phyloP scores from a whole-genome alignment of 2,113 vertebrate genomes.

The Corythornis cristatus region DNA sequence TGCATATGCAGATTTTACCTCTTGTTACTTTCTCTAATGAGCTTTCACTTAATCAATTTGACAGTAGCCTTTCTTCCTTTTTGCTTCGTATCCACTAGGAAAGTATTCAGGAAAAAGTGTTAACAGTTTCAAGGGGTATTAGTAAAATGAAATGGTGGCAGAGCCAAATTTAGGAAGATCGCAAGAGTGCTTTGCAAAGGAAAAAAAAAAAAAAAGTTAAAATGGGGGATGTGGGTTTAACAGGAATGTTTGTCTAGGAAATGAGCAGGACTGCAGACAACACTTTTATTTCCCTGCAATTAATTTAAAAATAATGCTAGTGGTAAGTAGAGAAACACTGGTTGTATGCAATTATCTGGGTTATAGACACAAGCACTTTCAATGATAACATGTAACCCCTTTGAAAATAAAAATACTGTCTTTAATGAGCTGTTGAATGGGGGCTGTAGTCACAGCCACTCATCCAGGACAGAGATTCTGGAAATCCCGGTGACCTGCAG shows the following conservation, averaged over 20 bases:
- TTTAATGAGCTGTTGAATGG: not conserved
- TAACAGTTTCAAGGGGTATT: constrained; percentile 75
- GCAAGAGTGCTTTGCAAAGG: not conserved
- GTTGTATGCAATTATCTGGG: not conserved
- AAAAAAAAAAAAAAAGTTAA: not conserved
- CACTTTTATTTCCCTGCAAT: not conserved
- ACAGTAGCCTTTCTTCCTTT: constrained; percentile 81
- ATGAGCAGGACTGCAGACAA: not conserved
- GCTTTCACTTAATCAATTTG: constrained; percentile 83
- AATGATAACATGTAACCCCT: not conserved
- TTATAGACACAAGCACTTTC: not conserved
- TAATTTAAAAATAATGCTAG: constrained; percentile 2
- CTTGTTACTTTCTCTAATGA: constrained; percentile 84
- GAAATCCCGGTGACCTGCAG: not conserved
- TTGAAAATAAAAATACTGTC: not conserved
- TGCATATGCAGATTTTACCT: constrained; percentile 84
- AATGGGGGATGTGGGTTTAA: constrained; percentile 18
- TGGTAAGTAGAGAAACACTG: not conserved
- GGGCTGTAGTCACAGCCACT: not conserved
- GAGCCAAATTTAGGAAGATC: constrained; percentile 44
- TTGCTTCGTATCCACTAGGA: constrained; percentile 71
- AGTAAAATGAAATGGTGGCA: constrained; percentile 57
- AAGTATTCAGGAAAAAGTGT: constrained; percentile 75
- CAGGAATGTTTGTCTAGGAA: constrained; percentile 39
- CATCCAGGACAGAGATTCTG: not conserved